Conservation (phyloP, 2,888 invertebrate genomes). For the Eulithis prunata region DNA sequence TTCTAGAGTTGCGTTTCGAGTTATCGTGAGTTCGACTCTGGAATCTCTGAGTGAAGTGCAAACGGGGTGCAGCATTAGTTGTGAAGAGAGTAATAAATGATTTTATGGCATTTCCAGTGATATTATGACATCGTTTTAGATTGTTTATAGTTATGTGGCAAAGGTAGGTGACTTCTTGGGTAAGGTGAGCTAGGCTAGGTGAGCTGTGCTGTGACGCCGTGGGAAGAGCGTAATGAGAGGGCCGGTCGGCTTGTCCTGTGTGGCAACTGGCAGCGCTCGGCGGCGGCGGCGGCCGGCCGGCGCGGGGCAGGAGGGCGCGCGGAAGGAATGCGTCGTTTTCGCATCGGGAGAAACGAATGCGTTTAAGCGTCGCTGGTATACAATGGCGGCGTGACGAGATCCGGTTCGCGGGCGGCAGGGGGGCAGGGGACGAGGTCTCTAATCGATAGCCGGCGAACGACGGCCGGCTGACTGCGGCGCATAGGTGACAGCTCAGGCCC, state of each 20-base stretch:
- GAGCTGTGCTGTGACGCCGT: constrained; percentile 3
- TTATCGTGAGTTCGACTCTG: constrained; percentile 28
- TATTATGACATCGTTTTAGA: constrained; percentile 42
- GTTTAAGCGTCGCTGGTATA: constrained; percentile 84
- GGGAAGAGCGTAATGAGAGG: constrained; percentile 74
- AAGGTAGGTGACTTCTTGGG: neutral
- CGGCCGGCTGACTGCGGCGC: constrained; percentile 83
- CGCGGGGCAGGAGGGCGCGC: constrained; percentile 74
- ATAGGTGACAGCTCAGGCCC: constrained; percentile 83
- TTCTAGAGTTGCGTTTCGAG: constrained; percentile 11
- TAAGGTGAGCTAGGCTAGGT: constrained; percentile 9
- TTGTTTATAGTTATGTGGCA: constrained; percentile 31
- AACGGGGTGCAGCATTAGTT: constrained; percentile 27
- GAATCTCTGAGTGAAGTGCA: constrained; percentile 32
- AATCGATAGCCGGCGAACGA: constrained; percentile 84
- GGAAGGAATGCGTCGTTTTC: constrained; percentile 85
- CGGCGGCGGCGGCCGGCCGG: constrained; percentile 49
- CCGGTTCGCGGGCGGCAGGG: constrained; percentile 82
- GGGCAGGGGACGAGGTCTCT: constrained; percentile 75
- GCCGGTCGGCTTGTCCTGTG: constrained; percentile 60
- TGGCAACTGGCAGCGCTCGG: constrained; percentile 63
- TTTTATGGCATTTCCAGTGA: constrained; percentile 38
- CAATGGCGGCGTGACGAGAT: constrained; percentile 85
- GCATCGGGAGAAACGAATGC: constrained; percentile 85
- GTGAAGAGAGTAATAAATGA: constrained; percentile 39